Conservation (phyloP, 2,113 vertebrate species). For the Pseudorasbora parva region DNA sequence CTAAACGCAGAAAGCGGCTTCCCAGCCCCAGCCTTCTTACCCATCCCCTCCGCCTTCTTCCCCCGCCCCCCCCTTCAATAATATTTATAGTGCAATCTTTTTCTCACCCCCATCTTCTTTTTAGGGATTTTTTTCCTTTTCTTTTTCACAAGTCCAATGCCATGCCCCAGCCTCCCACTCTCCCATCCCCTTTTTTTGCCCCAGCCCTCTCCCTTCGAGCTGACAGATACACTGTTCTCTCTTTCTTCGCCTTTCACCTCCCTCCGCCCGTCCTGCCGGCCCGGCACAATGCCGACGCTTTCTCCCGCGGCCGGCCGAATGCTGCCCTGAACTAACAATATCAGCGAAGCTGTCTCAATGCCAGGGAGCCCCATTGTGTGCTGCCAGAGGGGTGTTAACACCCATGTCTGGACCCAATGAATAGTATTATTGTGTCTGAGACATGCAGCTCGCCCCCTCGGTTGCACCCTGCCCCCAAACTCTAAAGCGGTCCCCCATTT, state of each 20-base stretch:
- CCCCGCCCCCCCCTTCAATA: conserved; percentile 63
- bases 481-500: conserved; percentile 41
- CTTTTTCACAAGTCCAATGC: conserved; percentile 70
- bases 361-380: conserved; percentile 83
- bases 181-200: conserved; percentile 47
- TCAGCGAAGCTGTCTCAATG: conserved; percentile 79
- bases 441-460: conserved; percentile 74
- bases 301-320: conserved; percentile 77
- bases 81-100: conserved; percentile 72
- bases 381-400: conserved; percentile 84
- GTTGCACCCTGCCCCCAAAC: conserved; percentile 65
- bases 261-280: conserved; percentile 76
- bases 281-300: conserved; percentile 79
- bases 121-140: conserved; percentile 48
- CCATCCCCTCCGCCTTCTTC: conserved; percentile 35
- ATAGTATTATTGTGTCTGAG: conserved; percentile 89
- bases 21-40: conserved; percentile 16
- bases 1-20: conserved; percentile 52
- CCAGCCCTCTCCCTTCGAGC: conserved; percentile 64
- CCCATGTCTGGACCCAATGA: conserved; percentile 83
- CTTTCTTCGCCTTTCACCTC: conserved; percentile 77
- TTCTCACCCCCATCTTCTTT: conserved; percentile 47
- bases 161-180: conserved; percentile 51
- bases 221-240: conserved; percentile 77
- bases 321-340: conserved; percentile 83